Evolutionary conservation across 2,888 invertebrate species (phyloP).

Genomic region (Dicranocentrus wangi): DNA sequence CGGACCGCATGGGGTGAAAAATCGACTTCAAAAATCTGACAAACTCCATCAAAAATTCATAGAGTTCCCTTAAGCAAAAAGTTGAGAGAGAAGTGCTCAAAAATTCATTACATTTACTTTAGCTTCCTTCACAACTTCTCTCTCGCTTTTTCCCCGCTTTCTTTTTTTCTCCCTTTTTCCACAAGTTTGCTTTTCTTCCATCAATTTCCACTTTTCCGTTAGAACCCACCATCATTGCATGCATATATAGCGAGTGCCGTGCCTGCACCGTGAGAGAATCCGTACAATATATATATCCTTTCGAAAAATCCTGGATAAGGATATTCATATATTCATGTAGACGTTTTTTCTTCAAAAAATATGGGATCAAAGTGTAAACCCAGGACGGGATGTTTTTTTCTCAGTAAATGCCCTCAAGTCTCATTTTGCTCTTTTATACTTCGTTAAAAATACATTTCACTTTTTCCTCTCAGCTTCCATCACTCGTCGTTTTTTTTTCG

Average conservation of each 20-base stretch:
- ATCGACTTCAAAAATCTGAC: slow-evolving; percentile 69
- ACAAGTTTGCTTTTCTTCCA: slow-evolving; percentile 63
- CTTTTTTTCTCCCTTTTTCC: slow-evolving; percentile 32
- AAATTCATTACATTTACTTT: slow-evolving; percentile 71
- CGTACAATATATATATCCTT: neutral
- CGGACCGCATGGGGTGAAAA: slow-evolving; percentile 64
- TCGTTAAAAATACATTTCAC: slow-evolving; percentile 60
- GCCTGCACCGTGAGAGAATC: too few species aligned
- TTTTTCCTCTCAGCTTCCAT: slow-evolving; percentile 27
- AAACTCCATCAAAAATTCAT: slow-evolving; percentile 72
- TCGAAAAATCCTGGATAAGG: too few species aligned
- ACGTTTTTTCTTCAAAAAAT: slow-evolving; percentile 35
- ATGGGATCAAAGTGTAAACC: slow-evolving; percentile 54
- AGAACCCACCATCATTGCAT: neutral
- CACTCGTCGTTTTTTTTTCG: slow-evolving; percentile 30
- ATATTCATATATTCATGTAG: neutral
- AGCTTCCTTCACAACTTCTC: slow-evolving; percentile 45
- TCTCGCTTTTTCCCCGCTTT: slow-evolving; percentile 46
- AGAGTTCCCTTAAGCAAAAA: slow-evolving; percentile 63
- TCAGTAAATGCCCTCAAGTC: slow-evolving; percentile 59
- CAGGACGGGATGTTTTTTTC: slow-evolving; percentile 40
- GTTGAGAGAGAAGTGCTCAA: slow-evolving; percentile 65
- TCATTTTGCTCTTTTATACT: slow-evolving; percentile 58
- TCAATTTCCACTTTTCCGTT: slow-evolving; percentile 49
- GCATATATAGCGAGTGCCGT: neutral